Evolutionary conservation across 1,140 invertebrate species (phyloP).

Genomic region (Dolichoris vasculosae): DNA sequence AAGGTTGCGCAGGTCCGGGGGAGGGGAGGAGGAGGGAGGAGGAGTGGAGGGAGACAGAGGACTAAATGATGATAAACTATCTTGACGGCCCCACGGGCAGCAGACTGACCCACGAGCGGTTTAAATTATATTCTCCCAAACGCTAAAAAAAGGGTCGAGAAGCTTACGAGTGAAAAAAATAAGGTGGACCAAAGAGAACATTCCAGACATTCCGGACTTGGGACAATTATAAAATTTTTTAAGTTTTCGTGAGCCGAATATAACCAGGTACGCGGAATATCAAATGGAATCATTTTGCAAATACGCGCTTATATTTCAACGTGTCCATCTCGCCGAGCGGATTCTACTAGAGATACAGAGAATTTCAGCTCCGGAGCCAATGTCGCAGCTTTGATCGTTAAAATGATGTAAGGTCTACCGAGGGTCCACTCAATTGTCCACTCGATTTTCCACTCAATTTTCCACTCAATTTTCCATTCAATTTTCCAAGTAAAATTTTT

Average conservation of each 20-base stretch:
- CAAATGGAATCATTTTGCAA: neutral
- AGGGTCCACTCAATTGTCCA: too few species aligned
- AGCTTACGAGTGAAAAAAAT: conserved; percentile 38
- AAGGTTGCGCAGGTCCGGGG: conserved; percentile 71
- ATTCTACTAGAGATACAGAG: neutral
- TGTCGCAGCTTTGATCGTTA: too few species aligned
- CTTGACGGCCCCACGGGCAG: conserved; percentile 62
- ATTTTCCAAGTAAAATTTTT: neutral
- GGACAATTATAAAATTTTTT: conserved; percentile 48
- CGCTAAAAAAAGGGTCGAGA: conserved; percentile 54
- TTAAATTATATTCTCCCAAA: conserved; percentile 66
- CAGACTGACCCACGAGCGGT: conserved; percentile 63
- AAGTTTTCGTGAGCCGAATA: conserved; percentile 9
- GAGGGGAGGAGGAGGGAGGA: too few species aligned
- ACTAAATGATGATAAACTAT: conserved; percentile 75
- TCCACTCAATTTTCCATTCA: too few species aligned
- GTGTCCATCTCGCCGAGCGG: neutral
- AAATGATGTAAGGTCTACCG: too few species aligned
- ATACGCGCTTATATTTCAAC: neutral
- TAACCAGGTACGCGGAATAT: conserved; percentile 12
- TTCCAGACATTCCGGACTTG: conserved; percentile 45
- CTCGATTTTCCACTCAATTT: too few species aligned
- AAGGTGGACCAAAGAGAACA: conserved; percentile 32
- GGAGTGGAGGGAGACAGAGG: conserved; percentile 51
- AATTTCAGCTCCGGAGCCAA: neutral